Evolutionary conservation across 2,113 vertebrate genomes (phyloP).

Genomic region (Thinocorus orbignyianus): DNA sequence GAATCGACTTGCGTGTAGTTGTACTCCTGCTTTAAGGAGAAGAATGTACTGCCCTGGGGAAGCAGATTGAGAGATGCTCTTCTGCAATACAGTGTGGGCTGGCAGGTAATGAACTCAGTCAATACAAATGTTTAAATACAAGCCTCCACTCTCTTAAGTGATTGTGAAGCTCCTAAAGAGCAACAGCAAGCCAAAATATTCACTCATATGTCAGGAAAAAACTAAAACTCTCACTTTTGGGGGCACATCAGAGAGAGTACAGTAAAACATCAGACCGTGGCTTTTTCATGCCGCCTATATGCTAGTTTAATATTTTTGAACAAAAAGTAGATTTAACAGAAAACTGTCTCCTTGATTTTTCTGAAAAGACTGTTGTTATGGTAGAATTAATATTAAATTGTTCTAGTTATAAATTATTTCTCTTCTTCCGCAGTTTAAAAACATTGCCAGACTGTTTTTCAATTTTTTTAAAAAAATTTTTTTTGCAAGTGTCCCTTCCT

Average conservation of each 20-base stretch:
- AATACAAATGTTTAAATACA: neutral
- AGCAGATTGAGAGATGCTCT: neutral
- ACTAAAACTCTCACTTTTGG: neutral
- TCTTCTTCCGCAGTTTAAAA: neutral
- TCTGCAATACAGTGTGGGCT: neutral
- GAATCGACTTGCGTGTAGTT: neutral
- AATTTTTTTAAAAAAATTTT: neutral
- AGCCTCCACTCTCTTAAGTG: accelerated
- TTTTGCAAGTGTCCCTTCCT: neutral
- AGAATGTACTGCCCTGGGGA: neutral
- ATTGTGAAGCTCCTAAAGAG: neutral
- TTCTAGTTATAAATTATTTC: neutral
- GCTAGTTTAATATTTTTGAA: neutral
- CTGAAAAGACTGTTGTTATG: neutral
- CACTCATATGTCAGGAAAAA: neutral
- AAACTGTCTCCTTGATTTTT: neutral
- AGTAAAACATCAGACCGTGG: neutral
- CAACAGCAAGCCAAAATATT: neutral
- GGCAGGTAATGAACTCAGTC: neutral
- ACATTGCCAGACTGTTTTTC: neutral
- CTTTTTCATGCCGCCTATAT: neutral
- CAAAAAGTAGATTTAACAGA: neutral
- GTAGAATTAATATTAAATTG: neutral
- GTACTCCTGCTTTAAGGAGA: neutral
- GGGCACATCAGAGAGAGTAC: neutral